Base-by-base conservation (phyloP, 1,140 invertebrate species). In the Acromyrmex echinatior region DNA sequence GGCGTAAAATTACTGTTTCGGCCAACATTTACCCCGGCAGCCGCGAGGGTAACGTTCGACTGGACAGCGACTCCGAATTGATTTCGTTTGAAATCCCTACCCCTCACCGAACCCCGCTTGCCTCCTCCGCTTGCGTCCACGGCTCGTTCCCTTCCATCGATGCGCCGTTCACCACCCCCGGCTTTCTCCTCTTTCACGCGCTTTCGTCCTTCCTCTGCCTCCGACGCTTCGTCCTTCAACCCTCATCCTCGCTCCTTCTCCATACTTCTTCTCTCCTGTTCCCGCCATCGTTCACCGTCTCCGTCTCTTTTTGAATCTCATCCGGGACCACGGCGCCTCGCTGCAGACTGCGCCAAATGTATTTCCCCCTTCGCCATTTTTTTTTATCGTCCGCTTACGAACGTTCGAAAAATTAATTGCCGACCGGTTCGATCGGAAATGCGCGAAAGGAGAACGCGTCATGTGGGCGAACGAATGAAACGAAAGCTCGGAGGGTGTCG, bases 1-100 rank as follows among this genome's bases (percentile, higher is more conserved):
- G 81, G 93, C 93, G 93, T 93, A 93, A 95, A 95, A 95, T 95
- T 95, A 93, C 94, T 94, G 94, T 94, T 95, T 94, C 93, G 94
- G 92, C 92, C 93, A 95, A 94, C 94, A 94, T 95, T 95, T 94
- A 94, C 91, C 89, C 92, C 90, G 92, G 82, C 88, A 91, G 87
- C 82, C 88, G 70, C 60, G 85, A 77, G 92, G 90, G 92, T 93
- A 95, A 95, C 93, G 92, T 93, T 94, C 91, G 93, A 92, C 93
- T 92, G 93, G 94, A 94, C 94, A 93, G 89, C 90, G 92, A 92
- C 92, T 94, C 93, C 92, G 93, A 95, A 95, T 95, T 95, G 95
- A 95, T 95, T 95, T 95, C 94, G 92, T 95, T 95, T 95, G 92
- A 95, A 95, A 94, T 93, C 93, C 90, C 85, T 81, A 90, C 88